These are phyloP conservation scores for Myathropa florea DNA, from an alignment of 2,888 invertebrate genomes.

Conservation along the genomic window DNA sequence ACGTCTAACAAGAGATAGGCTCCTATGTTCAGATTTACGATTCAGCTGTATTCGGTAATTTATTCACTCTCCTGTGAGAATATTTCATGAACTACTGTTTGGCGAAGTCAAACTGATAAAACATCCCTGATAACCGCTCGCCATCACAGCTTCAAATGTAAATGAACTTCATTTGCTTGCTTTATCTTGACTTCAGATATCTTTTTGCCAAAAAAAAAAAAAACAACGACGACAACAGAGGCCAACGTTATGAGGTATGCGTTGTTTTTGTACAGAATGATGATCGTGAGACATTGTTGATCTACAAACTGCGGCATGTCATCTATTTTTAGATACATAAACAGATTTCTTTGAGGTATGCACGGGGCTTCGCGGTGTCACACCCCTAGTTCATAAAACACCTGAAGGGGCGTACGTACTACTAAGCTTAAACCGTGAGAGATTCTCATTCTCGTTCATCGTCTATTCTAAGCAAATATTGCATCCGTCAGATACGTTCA, in stretches of 20 bases:
- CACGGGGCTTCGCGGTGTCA: conserved; percentile 40
- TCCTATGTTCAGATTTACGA: background rate
- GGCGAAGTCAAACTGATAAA: conserved; percentile 14
- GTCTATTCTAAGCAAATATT: conserved; percentile 38
- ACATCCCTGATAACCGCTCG: conserved; percentile 11
- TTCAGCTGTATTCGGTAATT: background rate
- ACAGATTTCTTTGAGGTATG: background rate
- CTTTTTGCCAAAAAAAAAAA: conserved; percentile 2
- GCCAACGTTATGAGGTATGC: background rate
- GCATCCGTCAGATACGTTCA: conserved; percentile 41
- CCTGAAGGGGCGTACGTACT: background rate
- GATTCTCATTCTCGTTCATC: background rate
- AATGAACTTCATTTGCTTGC: conserved; percentile 11
- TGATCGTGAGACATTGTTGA: conserved; percentile 13
- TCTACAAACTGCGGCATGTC: conserved; percentile 22
- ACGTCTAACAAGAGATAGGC: background rate
- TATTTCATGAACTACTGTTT: conserved; percentile 12
- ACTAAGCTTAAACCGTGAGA: too few relatives aligned
- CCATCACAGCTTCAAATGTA: conserved; percentile 14
- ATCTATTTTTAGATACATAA: conserved; percentile 34
- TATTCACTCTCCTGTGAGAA: background rate
- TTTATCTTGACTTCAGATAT: background rate
- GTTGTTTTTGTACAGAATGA: background rate
- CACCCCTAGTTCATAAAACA: conserved; percentile 48
- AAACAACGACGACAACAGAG: background rate